These are phyloP conservation scores for Drosophila trapezifrons DNA, from an alignment of 1,140 invertebrate genomes.

Conservation along the genomic window DNA sequence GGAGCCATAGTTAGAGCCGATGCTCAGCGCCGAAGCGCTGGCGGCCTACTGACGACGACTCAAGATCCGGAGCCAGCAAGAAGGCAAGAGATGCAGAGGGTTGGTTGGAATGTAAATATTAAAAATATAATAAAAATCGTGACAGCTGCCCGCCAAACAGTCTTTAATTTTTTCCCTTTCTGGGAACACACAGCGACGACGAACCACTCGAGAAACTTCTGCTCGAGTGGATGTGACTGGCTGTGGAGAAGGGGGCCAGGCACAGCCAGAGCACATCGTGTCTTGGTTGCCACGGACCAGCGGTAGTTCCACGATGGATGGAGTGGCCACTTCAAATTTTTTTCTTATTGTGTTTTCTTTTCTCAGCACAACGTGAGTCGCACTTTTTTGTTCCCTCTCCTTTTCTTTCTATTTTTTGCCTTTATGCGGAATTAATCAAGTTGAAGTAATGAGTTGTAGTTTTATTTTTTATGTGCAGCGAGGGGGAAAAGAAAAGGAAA, in stretches of 20 bases:
- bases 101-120: constrained; percentile 54
- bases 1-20: constrained; percentile 31
- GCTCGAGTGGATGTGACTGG: constrained; percentile 44
- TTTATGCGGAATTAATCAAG: constrained; percentile 63
- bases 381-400: constrained; percentile 42
- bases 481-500: constrained; percentile 8
- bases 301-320: constrained; percentile 35
- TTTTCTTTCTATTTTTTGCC: constrained; percentile 25
- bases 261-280: constrained; percentile 37
- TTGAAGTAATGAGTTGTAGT: constrained; percentile 72
- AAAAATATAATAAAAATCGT: constrained; percentile 41
- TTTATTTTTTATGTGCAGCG: constrained; percentile 39
- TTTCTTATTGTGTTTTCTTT: constrained; percentile 34
- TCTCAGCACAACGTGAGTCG: constrained; percentile 49
- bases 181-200: constrained; percentile 27
- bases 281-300: constrained; percentile 33
- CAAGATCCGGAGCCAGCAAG: constrained; percentile 17
- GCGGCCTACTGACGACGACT: constrained; percentile 51
- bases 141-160: constrained; percentile 42
- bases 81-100: constrained; percentile 46
- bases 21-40: constrained; percentile 62
- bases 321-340: constrained; percentile 60
- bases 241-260: not conserved
- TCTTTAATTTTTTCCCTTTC: constrained; percentile 34
- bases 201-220: constrained; percentile 65